Evolutionary conservation across 2,113 vertebrate genomes (phyloP).

Genomic region (Sisor rabdophorus): DNA sequence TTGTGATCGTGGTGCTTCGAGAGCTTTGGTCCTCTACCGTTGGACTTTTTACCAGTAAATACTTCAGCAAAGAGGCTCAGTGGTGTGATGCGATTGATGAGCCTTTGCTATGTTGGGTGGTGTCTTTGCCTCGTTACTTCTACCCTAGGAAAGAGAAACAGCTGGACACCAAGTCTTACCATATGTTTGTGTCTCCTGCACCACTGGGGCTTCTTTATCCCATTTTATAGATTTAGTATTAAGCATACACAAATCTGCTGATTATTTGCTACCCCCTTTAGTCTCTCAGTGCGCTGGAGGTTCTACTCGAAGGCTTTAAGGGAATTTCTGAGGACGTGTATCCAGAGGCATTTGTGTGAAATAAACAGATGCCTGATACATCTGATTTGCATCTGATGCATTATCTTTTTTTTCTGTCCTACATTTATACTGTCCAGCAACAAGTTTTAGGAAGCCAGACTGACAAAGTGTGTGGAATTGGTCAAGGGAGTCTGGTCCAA

Average conservation of each 20-base stretch:
- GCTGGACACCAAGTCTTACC: constrained; percentile 62
- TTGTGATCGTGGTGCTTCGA: background rate
- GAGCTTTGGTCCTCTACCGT: background rate
- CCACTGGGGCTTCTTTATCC: constrained; percentile 44
- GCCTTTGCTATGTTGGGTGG: constrained; percentile 61
- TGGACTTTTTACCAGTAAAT: constrained; percentile 21
- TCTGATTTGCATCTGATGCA: too few species aligned
- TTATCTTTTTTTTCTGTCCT: too few species aligned
- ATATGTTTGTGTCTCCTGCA: constrained; percentile 50
- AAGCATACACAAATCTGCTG: constrained; percentile 38
- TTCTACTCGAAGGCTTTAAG: constrained; percentile 1
- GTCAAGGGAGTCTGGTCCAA: background rate
- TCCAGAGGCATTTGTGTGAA: too few species aligned
- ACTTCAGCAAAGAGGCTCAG: constrained; percentile 57
- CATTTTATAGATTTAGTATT: constrained; percentile 44
- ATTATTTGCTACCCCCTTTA: constrained; percentile 30
- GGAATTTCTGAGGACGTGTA: too few species aligned
- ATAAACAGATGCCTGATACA: too few species aligned
- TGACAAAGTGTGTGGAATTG: background rate
- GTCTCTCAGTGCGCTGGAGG: background rate
- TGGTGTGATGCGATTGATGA: constrained; percentile 69
- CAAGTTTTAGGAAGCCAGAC: background rate
- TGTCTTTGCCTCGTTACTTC: constrained; percentile 69
- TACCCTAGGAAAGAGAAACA: constrained; percentile 65
- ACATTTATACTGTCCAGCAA: too few species aligned